A percentile compares a stretch with the other conserved stretches of the same genome.
phyloP scores from a whole-genome alignment of 2,888 invertebrate species.

The Nemoura dubitans region DNA sequence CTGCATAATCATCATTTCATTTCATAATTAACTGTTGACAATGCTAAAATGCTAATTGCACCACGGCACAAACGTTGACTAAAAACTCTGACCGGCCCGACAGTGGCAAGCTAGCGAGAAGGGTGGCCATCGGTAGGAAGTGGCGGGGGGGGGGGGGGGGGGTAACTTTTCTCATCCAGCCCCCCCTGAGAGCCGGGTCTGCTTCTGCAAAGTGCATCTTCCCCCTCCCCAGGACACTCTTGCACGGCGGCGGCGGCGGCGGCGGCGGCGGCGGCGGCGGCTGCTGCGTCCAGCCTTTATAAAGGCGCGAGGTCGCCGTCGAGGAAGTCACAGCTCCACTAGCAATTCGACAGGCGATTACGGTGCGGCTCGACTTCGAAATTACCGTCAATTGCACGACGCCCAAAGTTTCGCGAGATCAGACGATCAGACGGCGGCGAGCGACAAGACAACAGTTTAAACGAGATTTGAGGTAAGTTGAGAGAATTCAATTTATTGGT shows the following conservation, averaged over 20 bases:
- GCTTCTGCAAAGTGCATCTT: background rate
- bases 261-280: constrained; percentile 7
- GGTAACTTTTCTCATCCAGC: background rate
- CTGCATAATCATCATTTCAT: too few relatives aligned
- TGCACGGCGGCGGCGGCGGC: background rate
- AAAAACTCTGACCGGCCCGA: too few relatives aligned
- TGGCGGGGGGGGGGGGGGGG: too few relatives aligned
- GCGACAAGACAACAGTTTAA: background rate
- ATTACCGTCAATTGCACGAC: background rate
- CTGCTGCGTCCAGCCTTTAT: constrained; percentile 38
- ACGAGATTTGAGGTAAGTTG: constrained; percentile 29
- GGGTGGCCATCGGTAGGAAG: background rate
- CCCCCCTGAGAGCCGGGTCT: background rate
- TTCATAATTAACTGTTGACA: too few relatives aligned
- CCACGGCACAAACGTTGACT: background rate
- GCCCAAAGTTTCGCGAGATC: background rate
- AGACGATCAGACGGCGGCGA: background rate
- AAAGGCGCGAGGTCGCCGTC: constrained; percentile 42
- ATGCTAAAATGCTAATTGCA: background rate
- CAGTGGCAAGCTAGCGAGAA: background rate
- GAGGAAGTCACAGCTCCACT: constrained; percentile 44
- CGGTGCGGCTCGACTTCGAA: background rate
- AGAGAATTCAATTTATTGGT: background rate
- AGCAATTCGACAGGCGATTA: constrained; percentile 19
- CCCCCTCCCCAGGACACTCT: background rate